phyloP scores from a whole-genome alignment of 2,888 invertebrate genomes.

The Drosophila kanekoi region DNA sequence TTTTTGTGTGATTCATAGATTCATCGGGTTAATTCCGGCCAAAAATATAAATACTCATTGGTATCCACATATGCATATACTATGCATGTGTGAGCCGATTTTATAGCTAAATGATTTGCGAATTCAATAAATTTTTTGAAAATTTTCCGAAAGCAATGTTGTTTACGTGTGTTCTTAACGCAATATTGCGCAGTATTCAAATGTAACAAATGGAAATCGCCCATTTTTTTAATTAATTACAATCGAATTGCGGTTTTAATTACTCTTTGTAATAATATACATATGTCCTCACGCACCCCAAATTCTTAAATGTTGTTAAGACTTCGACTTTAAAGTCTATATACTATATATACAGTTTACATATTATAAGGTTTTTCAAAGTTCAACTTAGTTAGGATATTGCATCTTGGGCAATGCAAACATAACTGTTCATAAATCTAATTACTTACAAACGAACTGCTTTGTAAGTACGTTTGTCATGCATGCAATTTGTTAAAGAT shows the following conservation, averaged over 20 bases:
- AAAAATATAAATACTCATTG: constrained; percentile 11
- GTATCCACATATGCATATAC: constrained; percentile 8
- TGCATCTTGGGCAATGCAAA: no score
- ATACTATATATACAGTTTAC: no score
- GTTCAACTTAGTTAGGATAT: no score
- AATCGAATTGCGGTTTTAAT: background rate
- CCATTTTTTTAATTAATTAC: background rate
- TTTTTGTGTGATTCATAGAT: constrained; percentile 11
- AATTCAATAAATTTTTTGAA: background rate
- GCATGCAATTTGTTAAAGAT: background rate
- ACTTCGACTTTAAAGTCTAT: no score
- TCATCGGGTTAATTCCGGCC: constrained; percentile 17
- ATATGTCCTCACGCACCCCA: no score
- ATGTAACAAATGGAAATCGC: background rate
- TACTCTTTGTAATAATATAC: no score
- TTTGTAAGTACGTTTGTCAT: background rate
- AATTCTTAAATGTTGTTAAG: no score
- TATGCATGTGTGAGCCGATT: constrained; percentile 4
- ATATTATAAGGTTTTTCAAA: no score
- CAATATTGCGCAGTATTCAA: constrained; percentile 3
- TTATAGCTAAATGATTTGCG: constrained; percentile 11
- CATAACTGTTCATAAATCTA: background rate
- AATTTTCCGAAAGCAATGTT: background rate
- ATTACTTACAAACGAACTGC: background rate
- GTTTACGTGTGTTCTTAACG: background rate